These are phyloP conservation scores for Apaloderma vittatum DNA, from an alignment of 2,113 vertebrate genomes.

Conservation along the genomic window DNA sequence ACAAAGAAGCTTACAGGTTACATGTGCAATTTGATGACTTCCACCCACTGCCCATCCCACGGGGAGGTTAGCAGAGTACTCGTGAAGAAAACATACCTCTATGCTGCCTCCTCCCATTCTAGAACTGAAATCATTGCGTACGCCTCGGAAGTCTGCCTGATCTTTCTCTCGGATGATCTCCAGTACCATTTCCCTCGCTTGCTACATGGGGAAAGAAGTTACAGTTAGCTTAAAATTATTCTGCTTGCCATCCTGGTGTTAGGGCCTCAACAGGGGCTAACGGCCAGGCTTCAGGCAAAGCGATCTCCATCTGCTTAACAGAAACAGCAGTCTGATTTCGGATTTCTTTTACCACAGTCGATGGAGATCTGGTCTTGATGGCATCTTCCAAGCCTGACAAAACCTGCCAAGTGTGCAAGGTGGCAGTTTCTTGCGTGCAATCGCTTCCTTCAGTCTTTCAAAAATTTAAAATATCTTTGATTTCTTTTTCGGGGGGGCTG, in stretches of 20 bases:
- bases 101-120: conserved; percentile 93
- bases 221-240: conserved; percentile 41
- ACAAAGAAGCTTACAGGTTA: conserved; percentile 20
- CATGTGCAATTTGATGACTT: conserved; percentile 5
- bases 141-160: conserved; percentile 91
- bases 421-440: background rate
- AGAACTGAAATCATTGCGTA: conserved; percentile 90
- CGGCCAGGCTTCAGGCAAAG: background rate
- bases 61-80: conserved; percentile 63
- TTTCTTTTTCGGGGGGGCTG: background rate
- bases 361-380: background rate
- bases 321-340: background rate
- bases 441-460: background rate
- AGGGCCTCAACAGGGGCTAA: background rate
- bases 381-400: background rate
- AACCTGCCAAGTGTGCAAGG: background rate
- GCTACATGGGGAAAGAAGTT: conserved; percentile 81
- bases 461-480: background rate
- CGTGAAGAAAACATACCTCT: conserved; percentile 84
- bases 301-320: background rate
- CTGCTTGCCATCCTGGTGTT: conserved; percentile 15
- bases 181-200: conserved; percentile 97
- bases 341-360: background rate
- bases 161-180: conserved; percentile 98
- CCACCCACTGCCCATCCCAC: conserved; percentile 48